A percentile compares a stretch with the other conserved stretches of the same genome.
Evolutionary conservation across 2,797 vertebrate species (phyloP).

Genomic region (Lindbergichthys nudifrons): DNA sequence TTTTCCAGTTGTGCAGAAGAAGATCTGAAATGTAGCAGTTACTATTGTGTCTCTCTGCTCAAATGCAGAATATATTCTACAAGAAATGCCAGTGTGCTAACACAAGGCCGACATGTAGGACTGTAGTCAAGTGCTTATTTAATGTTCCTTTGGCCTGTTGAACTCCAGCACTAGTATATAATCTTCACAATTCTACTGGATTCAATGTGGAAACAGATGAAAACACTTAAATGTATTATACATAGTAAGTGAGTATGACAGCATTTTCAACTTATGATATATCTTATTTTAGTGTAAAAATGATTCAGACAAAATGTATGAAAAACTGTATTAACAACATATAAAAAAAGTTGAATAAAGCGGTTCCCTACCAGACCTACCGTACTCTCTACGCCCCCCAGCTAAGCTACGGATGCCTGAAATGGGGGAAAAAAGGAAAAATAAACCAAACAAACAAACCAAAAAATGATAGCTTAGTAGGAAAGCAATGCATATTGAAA

Average conservation of each 20-base stretch:
- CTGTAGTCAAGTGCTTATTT: conserved; percentile 15
- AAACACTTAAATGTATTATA: conserved; percentile 75
- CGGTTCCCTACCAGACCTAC: conserved; percentile 87
- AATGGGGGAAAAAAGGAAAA: conserved; percentile 68
- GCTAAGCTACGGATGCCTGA: conserved; percentile 88
- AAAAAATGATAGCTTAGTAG: conserved; percentile 81
- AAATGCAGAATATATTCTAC: conserved; percentile 37
- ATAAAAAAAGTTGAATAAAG: conserved; percentile 80
- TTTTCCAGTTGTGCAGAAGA: conserved; percentile 41
- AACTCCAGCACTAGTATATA: conserved; percentile 20
- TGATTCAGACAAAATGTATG: conserved; percentile 79
- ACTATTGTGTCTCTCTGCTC: conserved; percentile 23
- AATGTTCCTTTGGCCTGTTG: conserved; percentile 10
- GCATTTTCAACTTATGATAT: conserved; percentile 56
- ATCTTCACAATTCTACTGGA: conserved; percentile 49
- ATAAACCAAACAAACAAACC: conserved; percentile 65
- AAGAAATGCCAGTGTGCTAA: conserved; percentile 47
- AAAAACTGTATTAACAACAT: conserved; percentile 78
- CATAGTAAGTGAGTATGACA: conserved; percentile 65
- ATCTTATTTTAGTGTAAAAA: conserved; percentile 65
- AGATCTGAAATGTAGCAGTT: conserved; percentile 38
- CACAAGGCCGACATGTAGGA: conserved; percentile 44
- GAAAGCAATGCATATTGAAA: conserved; percentile 77
- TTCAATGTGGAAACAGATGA: conserved; percentile 70
- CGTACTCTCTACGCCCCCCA: conserved; percentile 87